A percentile compares a stretch with the other conserved stretches of the same genome.
Evolutionary conservation across 2,113 vertebrate species (phyloP).

Genomic region (human): DNA sequence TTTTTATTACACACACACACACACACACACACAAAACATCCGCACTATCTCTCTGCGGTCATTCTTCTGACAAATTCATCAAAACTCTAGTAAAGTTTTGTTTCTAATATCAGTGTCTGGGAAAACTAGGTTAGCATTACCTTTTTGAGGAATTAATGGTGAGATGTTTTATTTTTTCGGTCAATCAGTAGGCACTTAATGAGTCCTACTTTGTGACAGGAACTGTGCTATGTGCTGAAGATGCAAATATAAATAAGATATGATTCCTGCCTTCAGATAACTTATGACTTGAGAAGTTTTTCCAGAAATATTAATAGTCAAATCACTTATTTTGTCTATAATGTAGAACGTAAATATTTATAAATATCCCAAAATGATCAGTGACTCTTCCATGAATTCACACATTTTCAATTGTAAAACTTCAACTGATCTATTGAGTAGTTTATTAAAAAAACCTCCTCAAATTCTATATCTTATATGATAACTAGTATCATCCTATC

Average conservation of each 20-base stretch:
- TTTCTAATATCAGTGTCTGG: neutral
- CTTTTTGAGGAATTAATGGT: neutral
- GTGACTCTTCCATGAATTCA: neutral
- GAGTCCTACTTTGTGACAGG: neutral
- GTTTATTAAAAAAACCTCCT: neutral
- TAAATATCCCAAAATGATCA: neutral
- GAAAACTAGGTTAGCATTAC: neutral
- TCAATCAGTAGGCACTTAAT: neutral
- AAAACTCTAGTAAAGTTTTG: neutral
- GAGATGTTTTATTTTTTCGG: neutral
- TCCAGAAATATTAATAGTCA: neutral
- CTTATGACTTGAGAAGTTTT: neutral
- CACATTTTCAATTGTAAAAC: neutral
- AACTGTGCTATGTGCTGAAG: neutral
- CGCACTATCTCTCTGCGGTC: neutral
- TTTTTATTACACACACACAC: neutral
- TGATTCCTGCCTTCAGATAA: neutral
- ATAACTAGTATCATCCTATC: neutral
- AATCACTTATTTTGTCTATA: neutral
- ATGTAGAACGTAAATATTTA: neutral
- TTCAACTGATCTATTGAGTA: neutral
- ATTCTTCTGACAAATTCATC: neutral
- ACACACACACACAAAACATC: neutral
- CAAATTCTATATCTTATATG: neutral
- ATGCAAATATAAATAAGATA: neutral